Conservation (phyloP, 2,888 invertebrate species). For the Dichetophora obliterata region DNA sequence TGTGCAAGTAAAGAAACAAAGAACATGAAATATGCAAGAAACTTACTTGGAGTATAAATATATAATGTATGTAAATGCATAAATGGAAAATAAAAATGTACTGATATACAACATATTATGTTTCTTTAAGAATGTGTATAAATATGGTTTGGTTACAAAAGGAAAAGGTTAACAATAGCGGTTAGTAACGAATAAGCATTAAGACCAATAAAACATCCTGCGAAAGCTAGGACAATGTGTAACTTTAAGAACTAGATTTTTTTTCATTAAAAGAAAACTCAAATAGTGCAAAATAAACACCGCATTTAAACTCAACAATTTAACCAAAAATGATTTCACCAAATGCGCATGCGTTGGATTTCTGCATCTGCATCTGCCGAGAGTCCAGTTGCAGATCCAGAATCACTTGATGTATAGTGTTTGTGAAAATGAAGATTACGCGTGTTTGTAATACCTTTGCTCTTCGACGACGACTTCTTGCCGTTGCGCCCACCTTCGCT, state of each 20-base stretch:
- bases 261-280: not conserved
- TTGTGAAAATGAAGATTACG: not conserved
- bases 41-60: slow-evolving; percentile 3
- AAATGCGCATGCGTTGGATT: slow-evolving; percentile 22
- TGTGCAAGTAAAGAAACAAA: slow-evolving; percentile 21
- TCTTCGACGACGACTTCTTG: slow-evolving; percentile 23
- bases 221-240: not conserved
- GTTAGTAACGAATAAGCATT: slow-evolving; percentile 11
- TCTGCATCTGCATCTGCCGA: slow-evolving; percentile 34
- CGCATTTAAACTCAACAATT: no score
- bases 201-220: not conserved
- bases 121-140: not conserved
- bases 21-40: slow-evolving; percentile 15
- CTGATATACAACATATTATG: not conserved
- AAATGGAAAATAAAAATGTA: not conserved
- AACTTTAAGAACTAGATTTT: no score
- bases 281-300: not conserved
- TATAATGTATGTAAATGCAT: not conserved
- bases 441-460: slow-evolving; percentile 23
- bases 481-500: slow-evolving; percentile 29
- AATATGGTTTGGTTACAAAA: not conserved
- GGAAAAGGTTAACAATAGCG: slow-evolving; percentile 11
- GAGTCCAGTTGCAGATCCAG: slow-evolving; percentile 31
- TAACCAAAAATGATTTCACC: slow-evolving; percentile 13
- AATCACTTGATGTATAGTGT: slow-evolving; percentile 25